phyloP scores from a whole-genome alignment of 1,140 invertebrate species.

The Cephus cinctus region DNA sequence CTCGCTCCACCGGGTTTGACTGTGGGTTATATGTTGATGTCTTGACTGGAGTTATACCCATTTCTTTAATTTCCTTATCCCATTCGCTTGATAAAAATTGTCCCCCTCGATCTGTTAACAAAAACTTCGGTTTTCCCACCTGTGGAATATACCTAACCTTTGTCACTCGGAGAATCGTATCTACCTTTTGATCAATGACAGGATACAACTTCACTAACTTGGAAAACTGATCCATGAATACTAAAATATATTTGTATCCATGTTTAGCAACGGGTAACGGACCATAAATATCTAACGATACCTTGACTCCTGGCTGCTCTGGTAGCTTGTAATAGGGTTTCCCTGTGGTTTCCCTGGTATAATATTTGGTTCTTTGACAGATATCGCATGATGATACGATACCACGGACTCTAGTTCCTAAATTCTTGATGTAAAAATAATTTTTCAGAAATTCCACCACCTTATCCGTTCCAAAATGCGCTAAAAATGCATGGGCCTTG shows the following conservation, averaged over 20 bases:
- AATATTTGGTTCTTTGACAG: conserved; percentile 10
- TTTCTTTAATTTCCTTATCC: too few relatives aligned
- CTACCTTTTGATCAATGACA: too few relatives aligned
- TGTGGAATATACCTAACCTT: too few relatives aligned
- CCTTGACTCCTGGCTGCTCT: background rate
- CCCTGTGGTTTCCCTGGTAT: background rate
- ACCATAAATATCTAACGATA: conserved; percentile 8
- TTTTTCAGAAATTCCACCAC: background rate
- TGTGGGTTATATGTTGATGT: too few relatives aligned
- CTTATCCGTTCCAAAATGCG: conserved; percentile 13
- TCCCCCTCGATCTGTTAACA: too few relatives aligned
- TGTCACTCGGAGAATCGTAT: too few relatives aligned
- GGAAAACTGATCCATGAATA: conserved; percentile 13
- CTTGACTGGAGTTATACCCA: too few relatives aligned
- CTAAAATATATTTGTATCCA: conserved; percentile 10
- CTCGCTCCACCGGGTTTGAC: too few relatives aligned
- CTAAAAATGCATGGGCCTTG: conserved; percentile 5
- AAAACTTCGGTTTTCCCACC: too few relatives aligned
- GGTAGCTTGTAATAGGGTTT: conserved; percentile 5
- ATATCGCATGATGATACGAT: conserved; percentile 1
- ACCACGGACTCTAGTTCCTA: background rate
- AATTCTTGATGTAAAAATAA: conserved; percentile 2
- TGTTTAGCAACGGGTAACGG: conserved; percentile 3
- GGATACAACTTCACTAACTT: too few relatives aligned
- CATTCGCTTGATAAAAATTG: too few relatives aligned